A percentile compares a stretch with the other conserved stretches of the same genome.
Conservation (phyloP, 2,888 invertebrate species). For the Chloroclysta siterata region DNA sequence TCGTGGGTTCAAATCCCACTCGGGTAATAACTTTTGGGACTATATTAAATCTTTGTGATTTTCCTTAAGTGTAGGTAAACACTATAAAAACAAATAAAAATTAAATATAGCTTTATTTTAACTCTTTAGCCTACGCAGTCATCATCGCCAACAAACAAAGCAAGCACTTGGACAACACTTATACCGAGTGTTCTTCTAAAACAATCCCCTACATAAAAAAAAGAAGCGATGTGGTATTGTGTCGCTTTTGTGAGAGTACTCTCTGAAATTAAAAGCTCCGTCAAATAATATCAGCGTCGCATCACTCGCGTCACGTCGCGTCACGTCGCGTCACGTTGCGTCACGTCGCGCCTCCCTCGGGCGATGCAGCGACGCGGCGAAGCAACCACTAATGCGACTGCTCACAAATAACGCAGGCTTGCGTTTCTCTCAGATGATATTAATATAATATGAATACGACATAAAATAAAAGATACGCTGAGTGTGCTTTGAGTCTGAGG, state of each 20-base stretch:
- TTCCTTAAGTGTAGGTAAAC: too few relatives aligned
- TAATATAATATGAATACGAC: background rate
- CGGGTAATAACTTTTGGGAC: too few relatives aligned
- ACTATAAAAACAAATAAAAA: too few relatives aligned
- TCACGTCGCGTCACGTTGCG: background rate
- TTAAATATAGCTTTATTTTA: background rate
- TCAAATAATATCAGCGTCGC: conserved; percentile 14
- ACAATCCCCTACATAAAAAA: conserved; percentile 11
- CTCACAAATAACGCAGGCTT: background rate
- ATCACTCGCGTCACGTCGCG: background rate
- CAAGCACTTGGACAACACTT: conserved; percentile 11
- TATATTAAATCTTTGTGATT: too few relatives aligned
- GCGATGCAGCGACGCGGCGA: background rate
- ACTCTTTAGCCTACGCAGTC: background rate
- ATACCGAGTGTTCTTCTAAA: conserved; percentile 8
- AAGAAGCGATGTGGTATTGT: conserved; percentile 8
- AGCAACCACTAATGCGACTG: background rate
- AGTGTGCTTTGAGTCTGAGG: too few relatives aligned
- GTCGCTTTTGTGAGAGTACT: conserved; percentile 14
- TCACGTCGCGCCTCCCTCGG: background rate
- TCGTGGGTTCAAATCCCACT: too few relatives aligned
- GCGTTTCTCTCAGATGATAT: background rate
- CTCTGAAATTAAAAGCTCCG: conserved; percentile 17
- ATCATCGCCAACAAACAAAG: conserved; percentile 3
- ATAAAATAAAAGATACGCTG: too few relatives aligned